Conservation (phyloP, 2,113 vertebrate genomes). For the Scopus umbretta region DNA sequence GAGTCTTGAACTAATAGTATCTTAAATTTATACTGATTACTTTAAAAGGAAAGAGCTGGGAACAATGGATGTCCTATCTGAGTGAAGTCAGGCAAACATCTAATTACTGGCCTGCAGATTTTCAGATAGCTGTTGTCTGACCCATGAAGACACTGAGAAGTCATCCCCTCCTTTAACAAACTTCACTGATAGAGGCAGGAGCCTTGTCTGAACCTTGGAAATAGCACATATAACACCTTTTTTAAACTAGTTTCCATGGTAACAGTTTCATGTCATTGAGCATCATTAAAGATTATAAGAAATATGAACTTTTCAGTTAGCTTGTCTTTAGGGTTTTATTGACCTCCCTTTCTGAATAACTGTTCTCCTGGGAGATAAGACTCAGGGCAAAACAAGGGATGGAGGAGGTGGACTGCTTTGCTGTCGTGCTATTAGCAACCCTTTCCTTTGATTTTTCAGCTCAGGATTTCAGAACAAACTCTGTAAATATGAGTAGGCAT, state of each 20-base stretch:
- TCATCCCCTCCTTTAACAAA: not conserved
- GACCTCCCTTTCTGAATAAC: not conserved
- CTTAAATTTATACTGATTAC: not conserved
- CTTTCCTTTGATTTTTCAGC: not conserved
- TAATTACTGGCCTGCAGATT: not conserved
- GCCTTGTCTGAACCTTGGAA: not conserved
- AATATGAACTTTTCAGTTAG: not conserved
- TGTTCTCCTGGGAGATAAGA: not conserved
- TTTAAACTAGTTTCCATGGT: slow-evolving; percentile 53
- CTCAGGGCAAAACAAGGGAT: not conserved
- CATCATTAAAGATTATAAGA: not conserved
- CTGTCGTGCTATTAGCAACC: not conserved
- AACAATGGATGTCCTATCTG: not conserved
- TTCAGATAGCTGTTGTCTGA: not conserved
- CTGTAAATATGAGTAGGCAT: slow-evolving; percentile 55
- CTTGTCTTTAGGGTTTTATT: not conserved
- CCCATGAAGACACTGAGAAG: not conserved
- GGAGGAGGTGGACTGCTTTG: not conserved
- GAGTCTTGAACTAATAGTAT: not conserved
- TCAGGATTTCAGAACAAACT: not conserved
- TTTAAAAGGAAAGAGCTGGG: not conserved
- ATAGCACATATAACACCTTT: slow-evolving; percentile 14
- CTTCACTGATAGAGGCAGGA: not conserved
- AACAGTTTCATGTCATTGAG: slow-evolving; percentile 33
- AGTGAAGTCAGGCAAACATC: not conserved